These are phyloP conservation scores for Magallana angulata DNA, from an alignment of 1,140 invertebrate species.

Conservation along the genomic window DNA sequence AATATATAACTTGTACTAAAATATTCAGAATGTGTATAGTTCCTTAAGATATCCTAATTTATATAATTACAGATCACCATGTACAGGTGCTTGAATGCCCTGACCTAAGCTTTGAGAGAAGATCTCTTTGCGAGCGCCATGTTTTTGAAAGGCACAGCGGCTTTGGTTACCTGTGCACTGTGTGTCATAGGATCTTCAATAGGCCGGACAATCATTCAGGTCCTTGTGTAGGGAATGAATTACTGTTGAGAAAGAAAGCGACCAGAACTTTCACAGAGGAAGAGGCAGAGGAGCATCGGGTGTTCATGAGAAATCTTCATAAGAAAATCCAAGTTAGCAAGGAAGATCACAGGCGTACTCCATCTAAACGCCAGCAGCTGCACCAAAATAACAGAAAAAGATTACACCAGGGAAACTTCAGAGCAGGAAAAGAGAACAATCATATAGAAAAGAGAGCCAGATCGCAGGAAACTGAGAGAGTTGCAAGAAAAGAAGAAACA, in stretches of 20 bases:
- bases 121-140: conserved; percentile 15
- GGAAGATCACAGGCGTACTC: not conserved
- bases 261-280: not conserved
- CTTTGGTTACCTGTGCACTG: conserved; percentile 33
- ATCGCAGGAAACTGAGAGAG: not conserved
- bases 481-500: not conserved
- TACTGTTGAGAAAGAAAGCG: not conserved
- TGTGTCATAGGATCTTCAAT: conserved; percentile 10
- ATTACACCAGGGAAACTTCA: not conserved
- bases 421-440: not conserved
- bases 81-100: not conserved
- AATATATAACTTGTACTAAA: not conserved
- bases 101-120: no score
- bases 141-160: conserved; percentile 28
- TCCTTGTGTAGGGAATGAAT: not conserved
- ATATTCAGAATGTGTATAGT: not conserved
- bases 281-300: not conserved
- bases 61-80: conserved; percentile 37
- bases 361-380: not conserved
- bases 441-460: not conserved
- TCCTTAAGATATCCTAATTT: not conserved
- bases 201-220: not conserved
- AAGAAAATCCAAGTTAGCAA: not conserved
- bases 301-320: not conserved
- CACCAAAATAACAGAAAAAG: not conserved